These are phyloP conservation scores for Dinocampus coccinellae DNA, from an alignment of 2,888 invertebrate species.

Conservation along the genomic window DNA sequence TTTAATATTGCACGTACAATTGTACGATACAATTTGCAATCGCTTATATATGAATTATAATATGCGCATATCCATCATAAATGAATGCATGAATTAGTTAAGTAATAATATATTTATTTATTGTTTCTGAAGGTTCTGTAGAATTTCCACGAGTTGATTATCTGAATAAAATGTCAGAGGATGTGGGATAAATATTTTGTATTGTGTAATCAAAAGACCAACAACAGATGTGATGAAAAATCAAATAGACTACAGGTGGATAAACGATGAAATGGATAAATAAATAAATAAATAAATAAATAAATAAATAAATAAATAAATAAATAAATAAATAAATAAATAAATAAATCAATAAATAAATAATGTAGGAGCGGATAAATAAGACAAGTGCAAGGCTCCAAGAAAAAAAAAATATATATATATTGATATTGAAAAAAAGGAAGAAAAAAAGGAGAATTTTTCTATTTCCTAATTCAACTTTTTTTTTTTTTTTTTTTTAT, in stretches of 20 bases:
- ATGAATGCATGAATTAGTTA: constrained; percentile 1
- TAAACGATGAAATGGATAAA: not conserved
- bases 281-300: not conserved
- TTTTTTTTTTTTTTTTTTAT: too few species aligned
- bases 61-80: not conserved
- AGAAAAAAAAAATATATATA: too few species aligned
- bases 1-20: not conserved
- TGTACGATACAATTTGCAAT: not conserved
- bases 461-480: too few species aligned
- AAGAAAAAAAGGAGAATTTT: too few species aligned
- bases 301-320: too few species aligned
- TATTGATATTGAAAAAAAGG: too few species aligned
- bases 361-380: too few species aligned
- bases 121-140: not conserved
- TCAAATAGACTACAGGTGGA: too few species aligned
- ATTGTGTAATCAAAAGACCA: constrained; percentile 12
- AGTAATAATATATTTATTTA: not conserved
- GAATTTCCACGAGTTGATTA: constrained; percentile 39
- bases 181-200: constrained; percentile 38
- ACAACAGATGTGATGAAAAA: too few species aligned
- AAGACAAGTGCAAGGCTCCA: too few species aligned
- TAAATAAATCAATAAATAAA: too few species aligned
- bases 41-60: not conserved
- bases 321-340: too few species aligned
- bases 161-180: constrained; percentile 49